Base-by-base conservation (phyloP, 1,140 invertebrate species). In the Drosophila tropicalis region DNA sequence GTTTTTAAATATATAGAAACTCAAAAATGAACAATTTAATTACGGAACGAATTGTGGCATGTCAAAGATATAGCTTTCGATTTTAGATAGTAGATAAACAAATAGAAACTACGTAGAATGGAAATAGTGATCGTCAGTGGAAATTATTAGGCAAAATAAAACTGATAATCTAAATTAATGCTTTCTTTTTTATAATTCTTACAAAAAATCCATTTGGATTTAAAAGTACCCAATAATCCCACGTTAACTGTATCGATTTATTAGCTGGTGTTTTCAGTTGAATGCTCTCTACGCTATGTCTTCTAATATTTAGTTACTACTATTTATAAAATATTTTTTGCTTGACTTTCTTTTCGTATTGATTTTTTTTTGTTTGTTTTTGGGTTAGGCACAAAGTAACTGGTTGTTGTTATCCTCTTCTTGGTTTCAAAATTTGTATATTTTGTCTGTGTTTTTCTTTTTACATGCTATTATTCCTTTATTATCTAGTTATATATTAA, bases 331-430 rank as follows among this genome's bases (percentile, higher is more conserved):
- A 67, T 80, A 57, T 76, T 29, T 29, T 72, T 51, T 79, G 72
- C 72, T 87, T 86, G 71, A 70, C 76, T 76, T 70, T 63, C 72
- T 39, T 70, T 79, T 74, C 61, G 65, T 19, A 51, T 51, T 51
- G 44, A 5, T 22, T 51, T 22, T 25, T 25, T 29, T 29, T 29
- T 29, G 29, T 29, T 29, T 51, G 22, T 64, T 75, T 81, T 81
- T 81, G 39, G 83, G 83, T 86, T 86, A 86, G 83, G 83, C 83
- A 86, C 83, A 87, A 86, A 83, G 83, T 86, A 86, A 86, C 83
- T 87, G 83, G 71, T 67, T 87, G 76, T 79, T 22, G 56, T 63
- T 58, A 36, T 54, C 57, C 15, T 32, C 40, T 57, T n/a, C 25
- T 54, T 55, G 17, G 44, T 62, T 67, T 71, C 36, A 66, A 47